These are phyloP conservation scores for Cephus spinipes DNA, from an alignment of 2,888 invertebrate species.

Conservation along the genomic window DNA sequence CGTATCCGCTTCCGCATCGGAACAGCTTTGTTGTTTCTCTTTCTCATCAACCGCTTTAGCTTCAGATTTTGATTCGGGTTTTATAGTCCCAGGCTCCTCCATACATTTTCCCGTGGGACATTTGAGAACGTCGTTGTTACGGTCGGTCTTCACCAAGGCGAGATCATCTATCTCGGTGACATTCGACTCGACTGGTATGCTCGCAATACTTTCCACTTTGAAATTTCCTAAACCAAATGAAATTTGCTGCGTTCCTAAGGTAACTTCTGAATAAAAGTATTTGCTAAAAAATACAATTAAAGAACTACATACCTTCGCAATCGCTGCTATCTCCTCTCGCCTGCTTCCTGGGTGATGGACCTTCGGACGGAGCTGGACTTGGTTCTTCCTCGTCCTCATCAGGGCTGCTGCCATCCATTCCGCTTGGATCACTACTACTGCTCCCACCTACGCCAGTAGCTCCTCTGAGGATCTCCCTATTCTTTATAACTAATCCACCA, in stretches of 20 bases:
- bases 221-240: conserved; percentile 64
- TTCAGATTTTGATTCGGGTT: conserved; percentile 22
- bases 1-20: conserved; percentile 66
- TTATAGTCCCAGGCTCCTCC: conserved; percentile 27
- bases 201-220: conserved; percentile 70
- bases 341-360: conserved; percentile 75
- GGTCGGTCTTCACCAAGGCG: conserved; percentile 33
- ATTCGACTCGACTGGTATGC: conserved; percentile 62
- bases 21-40: conserved; percentile 51
- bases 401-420: conserved; percentile 59
- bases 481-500: conserved; percentile 52
- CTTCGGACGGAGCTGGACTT: conserved; percentile 63
- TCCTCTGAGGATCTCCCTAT: conserved; percentile 52
- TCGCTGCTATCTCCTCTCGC: conserved; percentile 66
- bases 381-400: conserved; percentile 62
- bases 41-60: conserved; percentile 7
- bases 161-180: conserved; percentile 66
- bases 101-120: conserved; percentile 27
- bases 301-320: conserved; percentile 50
- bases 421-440: conserved; percentile 61
- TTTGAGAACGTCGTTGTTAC: conserved; percentile 24
- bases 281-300: background rate
- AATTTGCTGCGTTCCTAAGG: background rate
- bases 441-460: conserved; percentile 57
- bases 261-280: background rate